These are phyloP conservation scores for Oophaga pumilio DNA, from an alignment of 2,113 vertebrate genomes.

Conservation along the genomic window DNA sequence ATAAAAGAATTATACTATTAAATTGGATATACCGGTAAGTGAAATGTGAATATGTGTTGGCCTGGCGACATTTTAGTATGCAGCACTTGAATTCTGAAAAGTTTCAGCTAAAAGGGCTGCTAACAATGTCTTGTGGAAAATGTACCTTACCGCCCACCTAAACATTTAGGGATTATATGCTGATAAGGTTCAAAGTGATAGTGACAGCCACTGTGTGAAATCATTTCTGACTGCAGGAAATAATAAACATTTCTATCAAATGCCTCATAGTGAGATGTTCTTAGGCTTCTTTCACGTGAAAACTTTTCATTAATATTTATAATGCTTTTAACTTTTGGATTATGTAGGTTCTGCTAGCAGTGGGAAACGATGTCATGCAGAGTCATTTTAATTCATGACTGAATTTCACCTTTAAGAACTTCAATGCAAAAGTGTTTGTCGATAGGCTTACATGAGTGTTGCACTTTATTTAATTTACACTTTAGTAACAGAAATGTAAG, in stretches of 20 bases:
- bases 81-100: background rate
- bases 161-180: slow-evolving; percentile 15
- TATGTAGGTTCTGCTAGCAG: slow-evolving; percentile 48
- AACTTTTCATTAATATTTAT: slow-evolving; percentile 52
- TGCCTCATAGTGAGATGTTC: slow-evolving; percentile 45
- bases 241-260: slow-evolving; percentile 55
- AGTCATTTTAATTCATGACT: slow-evolving; percentile 38
- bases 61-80: background rate
- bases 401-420: slow-evolving; percentile 40
- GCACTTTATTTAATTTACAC: background rate
- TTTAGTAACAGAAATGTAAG: background rate
- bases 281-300: slow-evolving; percentile 42
- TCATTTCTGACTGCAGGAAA: slow-evolving; percentile 34
- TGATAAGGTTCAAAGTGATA: slow-evolving; percentile 18
- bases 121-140: background rate
- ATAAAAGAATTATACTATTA: background rate
- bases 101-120: background rate
- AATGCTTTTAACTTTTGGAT: slow-evolving; percentile 53
- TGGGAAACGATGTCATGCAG: slow-evolving; percentile 33
- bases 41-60: background rate
- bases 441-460: background rate
- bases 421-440: slow-evolving; percentile 12
- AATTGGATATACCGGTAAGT: background rate
- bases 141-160: slow-evolving; percentile 9
- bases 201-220: slow-evolving; percentile 30